Evolutionary conservation across 2,888 invertebrate species (phyloP).

Genomic region (Standfussiana lucernea): DNA sequence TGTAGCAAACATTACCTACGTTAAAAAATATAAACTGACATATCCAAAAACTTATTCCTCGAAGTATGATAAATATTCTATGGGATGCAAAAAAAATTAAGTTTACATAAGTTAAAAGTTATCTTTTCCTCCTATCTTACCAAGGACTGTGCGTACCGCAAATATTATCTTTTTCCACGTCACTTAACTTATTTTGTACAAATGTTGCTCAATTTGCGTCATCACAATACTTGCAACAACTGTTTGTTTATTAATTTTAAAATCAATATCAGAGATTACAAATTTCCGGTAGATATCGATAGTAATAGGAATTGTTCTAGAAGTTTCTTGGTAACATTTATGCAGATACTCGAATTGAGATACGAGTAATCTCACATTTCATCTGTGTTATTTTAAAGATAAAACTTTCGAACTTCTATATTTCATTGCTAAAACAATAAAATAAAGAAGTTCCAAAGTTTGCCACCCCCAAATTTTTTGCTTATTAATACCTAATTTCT

Average conservation of each 20-base stretch:
- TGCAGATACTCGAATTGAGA: background rate
- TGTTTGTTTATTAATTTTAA: conserved; percentile 13
- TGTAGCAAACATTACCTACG: background rate
- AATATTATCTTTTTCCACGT: conserved; percentile 40
- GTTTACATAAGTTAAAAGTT: conserved; percentile 39
- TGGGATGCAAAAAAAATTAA: background rate
- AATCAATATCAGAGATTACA: background rate
- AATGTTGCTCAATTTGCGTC: conserved; percentile 36
- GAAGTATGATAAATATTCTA: conserved; percentile 13
- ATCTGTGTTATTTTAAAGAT: background rate
- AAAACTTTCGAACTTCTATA: background rate
- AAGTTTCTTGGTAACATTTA: background rate
- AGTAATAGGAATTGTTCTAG: background rate
- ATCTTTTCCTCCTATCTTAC: conserved; percentile 49
- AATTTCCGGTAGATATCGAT: background rate
- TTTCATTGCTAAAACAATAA: no score
- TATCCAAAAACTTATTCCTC: conserved; percentile 10
- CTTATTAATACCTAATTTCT: background rate
- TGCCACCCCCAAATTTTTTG: background rate
- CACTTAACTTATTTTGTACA: conserved; percentile 23
- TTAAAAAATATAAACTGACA: background rate
- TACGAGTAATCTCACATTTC: background rate
- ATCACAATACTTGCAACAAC: conserved; percentile 25
- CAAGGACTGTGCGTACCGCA: conserved; percentile 25
- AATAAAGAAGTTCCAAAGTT: no score